Conservation (phyloP, 2,797 vertebrate genomes). For the Diplodus sargus region DNA sequence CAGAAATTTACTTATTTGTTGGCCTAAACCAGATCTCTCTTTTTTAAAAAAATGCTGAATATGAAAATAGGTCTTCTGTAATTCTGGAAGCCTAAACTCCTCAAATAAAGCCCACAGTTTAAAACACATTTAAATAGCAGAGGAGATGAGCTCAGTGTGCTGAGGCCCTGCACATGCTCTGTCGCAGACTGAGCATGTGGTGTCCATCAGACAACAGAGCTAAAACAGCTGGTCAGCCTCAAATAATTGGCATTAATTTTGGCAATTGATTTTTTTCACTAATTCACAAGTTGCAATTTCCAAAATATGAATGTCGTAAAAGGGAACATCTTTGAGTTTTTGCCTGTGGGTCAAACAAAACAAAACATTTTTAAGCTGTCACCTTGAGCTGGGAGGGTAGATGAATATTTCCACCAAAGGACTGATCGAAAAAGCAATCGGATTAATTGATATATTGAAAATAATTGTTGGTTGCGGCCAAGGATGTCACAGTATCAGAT, state of each 20-base stretch:
- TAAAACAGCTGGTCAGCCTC: background rate
- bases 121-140: background rate
- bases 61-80: background rate
- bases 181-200: background rate
- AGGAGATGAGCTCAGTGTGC: background rate
- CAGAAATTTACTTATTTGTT: background rate
- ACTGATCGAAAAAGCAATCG: background rate
- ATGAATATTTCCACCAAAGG: background rate
- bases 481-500: too few species aligned
- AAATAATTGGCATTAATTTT: background rate
- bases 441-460: background rate
- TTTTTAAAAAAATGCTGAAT: background rate
- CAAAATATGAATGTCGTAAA: background rate
- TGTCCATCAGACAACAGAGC: background rate
- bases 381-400: background rate
- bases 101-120: too few species aligned
- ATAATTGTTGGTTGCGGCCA: background rate
- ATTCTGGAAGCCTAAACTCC: background rate
- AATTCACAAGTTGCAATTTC: background rate
- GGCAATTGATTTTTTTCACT: background rate
- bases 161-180: background rate
- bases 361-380: background rate
- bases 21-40: background rate
- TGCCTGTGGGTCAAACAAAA: background rate
- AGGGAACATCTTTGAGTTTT: background rate